Base-by-base conservation (phyloP, 2,113 vertebrate species). In the Pycnonotus jocosus region DNA sequence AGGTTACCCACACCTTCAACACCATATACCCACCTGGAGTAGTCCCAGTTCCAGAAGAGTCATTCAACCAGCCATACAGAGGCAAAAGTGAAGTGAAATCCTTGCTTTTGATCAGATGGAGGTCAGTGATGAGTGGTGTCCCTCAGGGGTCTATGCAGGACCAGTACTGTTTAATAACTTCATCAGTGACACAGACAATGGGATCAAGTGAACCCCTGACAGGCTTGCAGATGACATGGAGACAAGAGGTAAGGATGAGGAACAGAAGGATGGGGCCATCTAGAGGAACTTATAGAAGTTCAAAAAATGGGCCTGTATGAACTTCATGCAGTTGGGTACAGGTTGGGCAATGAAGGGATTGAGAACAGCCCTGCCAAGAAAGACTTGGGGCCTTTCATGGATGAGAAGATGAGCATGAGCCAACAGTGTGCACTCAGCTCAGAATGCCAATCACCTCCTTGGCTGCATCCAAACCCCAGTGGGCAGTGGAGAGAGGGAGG, bases 381-480 rank as follows among this genome's bases (percentile, higher is more conserved):
- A 37, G 68, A 58, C 12, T 30, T 66, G 51, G 6, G 19, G 9
- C 3, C 11, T 66, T 23, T 38, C 33, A 33, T 14, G 28, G 33
- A 28, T 38, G 37, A 57, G 33, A 37, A 65, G 37, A 5, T 37
- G 11, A 18, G 51, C 27, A 44, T 0, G 1, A 66, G 23, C 13
- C 58, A 33, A 30, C 12, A 50, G 27, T 8, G 23, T 28, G 23
- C 51, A 20, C 15, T 45, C 6, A 20, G 51, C 8, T 15, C 33
- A 33, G 18, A 37, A 73, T 14, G 12, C 18, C 31, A 57, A 1
- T 8, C 0, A 0, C 6, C 37, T 28, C 22, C 31, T 24, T 12
- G 60, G 33, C 76, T 65, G 22, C 15, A 51, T 33, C 27, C 38
- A 72, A 88, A 51, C 18, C 15, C 19, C 22, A 6, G 1, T 9